Conservation (phyloP, 2,888 invertebrate species). For the Melipona beecheii region DNA sequence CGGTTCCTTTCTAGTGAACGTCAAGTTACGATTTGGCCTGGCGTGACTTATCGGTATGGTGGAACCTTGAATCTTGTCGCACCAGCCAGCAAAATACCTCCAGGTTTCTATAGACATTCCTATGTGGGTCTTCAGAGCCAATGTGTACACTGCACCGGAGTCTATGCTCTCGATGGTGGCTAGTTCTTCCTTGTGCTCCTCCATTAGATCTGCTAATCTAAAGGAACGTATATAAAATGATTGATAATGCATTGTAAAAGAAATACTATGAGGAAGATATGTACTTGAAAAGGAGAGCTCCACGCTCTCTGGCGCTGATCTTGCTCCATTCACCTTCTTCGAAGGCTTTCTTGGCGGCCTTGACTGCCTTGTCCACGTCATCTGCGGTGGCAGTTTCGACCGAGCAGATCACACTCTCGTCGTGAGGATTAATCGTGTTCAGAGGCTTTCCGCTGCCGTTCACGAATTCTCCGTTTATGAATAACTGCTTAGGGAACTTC, state of each 20-base stretch:
- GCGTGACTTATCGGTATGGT: slow-evolving; percentile 97
- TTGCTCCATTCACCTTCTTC: slow-evolving; percentile 96
- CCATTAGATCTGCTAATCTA: slow-evolving; percentile 97
- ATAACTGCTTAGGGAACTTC: slow-evolving; percentile 94
- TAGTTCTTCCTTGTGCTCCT: slow-evolving; percentile 96
- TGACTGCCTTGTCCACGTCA: slow-evolving; percentile 95
- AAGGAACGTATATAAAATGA: background rate
- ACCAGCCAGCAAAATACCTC: slow-evolving; percentile 98
- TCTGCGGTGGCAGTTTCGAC: slow-evolving; percentile 89
- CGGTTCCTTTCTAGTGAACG: slow-evolving; percentile 95
- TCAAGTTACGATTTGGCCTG: slow-evolving; percentile 94
- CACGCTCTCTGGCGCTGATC: slow-evolving; percentile 96
- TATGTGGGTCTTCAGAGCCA: slow-evolving; percentile 97
- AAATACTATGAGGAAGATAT: background rate
- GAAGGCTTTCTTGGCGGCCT: slow-evolving; percentile 94
- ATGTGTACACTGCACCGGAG: slow-evolving; percentile 98
- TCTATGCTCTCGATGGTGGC: slow-evolving; percentile 97
- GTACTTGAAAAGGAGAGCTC: slow-evolving; percentile 91
- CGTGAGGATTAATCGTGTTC: slow-evolving; percentile 91
- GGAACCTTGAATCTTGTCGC: slow-evolving; percentile 96
- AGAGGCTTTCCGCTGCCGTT: slow-evolving; percentile 89
- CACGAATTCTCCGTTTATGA: slow-evolving; percentile 95
- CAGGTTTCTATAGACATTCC: slow-evolving; percentile 99
- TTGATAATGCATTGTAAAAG: background rate
- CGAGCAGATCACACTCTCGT: slow-evolving; percentile 91